A percentile compares a stretch with the other conserved stretches of the same genome.
These are phyloP conservation scores for Microplitis mediator DNA, from an alignment of 1,140 invertebrate genomes.

Conservation along the genomic window DNA sequence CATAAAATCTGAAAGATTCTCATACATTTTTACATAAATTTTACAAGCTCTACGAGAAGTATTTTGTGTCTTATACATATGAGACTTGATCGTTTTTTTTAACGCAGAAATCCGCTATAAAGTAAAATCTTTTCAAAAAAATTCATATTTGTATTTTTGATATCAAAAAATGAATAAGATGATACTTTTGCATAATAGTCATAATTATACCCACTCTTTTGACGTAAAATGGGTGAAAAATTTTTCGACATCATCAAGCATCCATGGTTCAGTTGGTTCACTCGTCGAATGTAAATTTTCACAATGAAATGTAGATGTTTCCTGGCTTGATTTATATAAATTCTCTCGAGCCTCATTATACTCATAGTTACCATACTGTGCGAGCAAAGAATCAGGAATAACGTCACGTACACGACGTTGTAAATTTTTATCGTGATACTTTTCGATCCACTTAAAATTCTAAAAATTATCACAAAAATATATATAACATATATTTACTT, in stretches of 20 bases:
- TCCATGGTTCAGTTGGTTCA: slow-evolving; percentile 48
- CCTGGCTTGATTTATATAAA: slow-evolving; percentile 35
- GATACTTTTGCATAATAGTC: too few species aligned
- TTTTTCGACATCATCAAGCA: slow-evolving; percentile 53
- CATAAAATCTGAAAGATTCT: too few species aligned
- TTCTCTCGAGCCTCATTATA: slow-evolving; percentile 51
- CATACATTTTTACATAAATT: too few species aligned
- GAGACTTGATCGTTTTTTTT: too few species aligned
- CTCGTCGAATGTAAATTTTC: slow-evolving; percentile 19
- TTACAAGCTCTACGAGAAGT: too few species aligned
- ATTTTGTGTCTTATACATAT: too few species aligned
- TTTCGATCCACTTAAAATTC: slow-evolving; percentile 47
- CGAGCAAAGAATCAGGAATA: slow-evolving; percentile 52
- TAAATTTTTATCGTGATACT: slow-evolving; percentile 36
- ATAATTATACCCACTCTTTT: background rate
- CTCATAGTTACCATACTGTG: slow-evolving; percentile 53
- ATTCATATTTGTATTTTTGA: too few species aligned
- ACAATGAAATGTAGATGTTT: slow-evolving; percentile 16
- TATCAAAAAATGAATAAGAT: too few species aligned
- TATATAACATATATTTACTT: too few species aligned
- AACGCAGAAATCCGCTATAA: too few species aligned
- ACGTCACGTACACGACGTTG: slow-evolving; percentile 47
- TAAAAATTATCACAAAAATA: slow-evolving; percentile 25
- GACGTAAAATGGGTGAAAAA: slow-evolving; percentile 47
- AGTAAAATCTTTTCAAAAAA: too few species aligned